These are phyloP conservation scores for Acromyrmex echinatior DNA, from an alignment of 1,140 invertebrate genomes.

Conservation along the genomic window DNA sequence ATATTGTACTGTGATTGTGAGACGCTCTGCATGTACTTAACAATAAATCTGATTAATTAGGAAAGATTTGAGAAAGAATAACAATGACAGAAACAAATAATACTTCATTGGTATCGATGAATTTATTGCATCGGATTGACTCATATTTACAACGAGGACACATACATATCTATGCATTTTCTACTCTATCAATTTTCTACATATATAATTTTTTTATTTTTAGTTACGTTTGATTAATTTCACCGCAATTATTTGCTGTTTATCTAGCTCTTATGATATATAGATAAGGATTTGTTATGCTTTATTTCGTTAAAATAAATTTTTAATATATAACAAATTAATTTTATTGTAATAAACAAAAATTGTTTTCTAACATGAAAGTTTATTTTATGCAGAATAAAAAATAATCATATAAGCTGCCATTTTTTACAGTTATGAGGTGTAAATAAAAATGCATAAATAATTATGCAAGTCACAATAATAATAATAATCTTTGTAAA, in stretches of 20 bases:
- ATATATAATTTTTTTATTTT: slow-evolving; percentile 78
- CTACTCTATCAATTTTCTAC: slow-evolving; percentile 84
- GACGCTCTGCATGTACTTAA: background rate
- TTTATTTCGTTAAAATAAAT: slow-evolving; percentile 32
- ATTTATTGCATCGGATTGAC: slow-evolving; percentile 85
- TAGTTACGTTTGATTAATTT: slow-evolving; percentile 71
- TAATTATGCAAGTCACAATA: slow-evolving; percentile 50
- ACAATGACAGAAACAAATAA: background rate
- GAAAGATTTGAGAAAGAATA: background rate
- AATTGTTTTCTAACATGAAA: background rate
- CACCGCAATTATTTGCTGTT: slow-evolving; percentile 60
- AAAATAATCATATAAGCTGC: slow-evolving; percentile 3
- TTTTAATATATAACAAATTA: slow-evolving; percentile 5
- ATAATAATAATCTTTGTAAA: slow-evolving; percentile 52
- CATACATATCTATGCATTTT: slow-evolving; percentile 83
- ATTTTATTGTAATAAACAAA: slow-evolving; percentile 20
- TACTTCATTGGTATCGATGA: slow-evolving; percentile 75
- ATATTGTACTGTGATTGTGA: too few relatives aligned
- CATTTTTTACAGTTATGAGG: slow-evolving; percentile 27
- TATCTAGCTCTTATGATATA: slow-evolving; percentile 67
- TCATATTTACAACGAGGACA: slow-evolving; percentile 85
- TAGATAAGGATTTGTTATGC: slow-evolving; percentile 30
- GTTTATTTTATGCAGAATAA: slow-evolving; percentile 11
- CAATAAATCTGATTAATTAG: background rate
- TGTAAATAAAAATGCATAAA: slow-evolving; percentile 76